phyloP scores from a whole-genome alignment of 2,113 vertebrate species.

The Nesospiza acunhae region DNA sequence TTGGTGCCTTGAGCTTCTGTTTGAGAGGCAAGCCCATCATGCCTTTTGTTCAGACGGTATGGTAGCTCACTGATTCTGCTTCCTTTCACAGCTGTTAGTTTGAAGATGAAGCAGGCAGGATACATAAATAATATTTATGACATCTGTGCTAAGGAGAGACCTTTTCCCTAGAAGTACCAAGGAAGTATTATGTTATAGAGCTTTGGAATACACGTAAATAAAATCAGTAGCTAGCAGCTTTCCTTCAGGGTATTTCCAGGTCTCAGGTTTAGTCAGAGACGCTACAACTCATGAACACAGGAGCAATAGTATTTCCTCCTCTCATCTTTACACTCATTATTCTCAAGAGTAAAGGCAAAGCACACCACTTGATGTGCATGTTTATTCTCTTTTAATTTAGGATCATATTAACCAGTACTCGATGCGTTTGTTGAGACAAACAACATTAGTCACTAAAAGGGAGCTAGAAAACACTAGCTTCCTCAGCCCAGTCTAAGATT shows the following conservation, averaged over 20 bases:
- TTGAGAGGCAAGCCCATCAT: neutral
- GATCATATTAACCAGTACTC: neutral
- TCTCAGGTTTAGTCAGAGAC: neutral
- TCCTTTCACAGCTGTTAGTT: neutral
- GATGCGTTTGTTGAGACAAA: neutral
- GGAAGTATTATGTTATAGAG: neutral
- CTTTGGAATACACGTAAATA: neutral
- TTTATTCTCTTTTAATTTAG: neutral
- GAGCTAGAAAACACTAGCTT: neutral
- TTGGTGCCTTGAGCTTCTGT: neutral
- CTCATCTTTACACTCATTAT: neutral
- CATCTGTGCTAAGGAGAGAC: neutral
- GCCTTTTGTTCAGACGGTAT: neutral
- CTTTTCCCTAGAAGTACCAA: neutral
- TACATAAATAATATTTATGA: neutral
- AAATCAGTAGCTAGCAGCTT: neutral
- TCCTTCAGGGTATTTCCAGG: neutral
- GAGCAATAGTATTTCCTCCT: neutral
- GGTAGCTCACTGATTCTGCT: neutral
- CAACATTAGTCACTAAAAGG: neutral
- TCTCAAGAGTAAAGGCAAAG: neutral
- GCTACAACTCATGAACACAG: neutral
- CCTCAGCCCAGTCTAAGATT: neutral
- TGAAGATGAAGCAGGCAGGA: neutral
- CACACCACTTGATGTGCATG: neutral